These are phyloP conservation scores for Pipistrellus pipistrellus DNA, from an alignment of 2,797 vertebrate species.

Conservation along the genomic window DNA sequence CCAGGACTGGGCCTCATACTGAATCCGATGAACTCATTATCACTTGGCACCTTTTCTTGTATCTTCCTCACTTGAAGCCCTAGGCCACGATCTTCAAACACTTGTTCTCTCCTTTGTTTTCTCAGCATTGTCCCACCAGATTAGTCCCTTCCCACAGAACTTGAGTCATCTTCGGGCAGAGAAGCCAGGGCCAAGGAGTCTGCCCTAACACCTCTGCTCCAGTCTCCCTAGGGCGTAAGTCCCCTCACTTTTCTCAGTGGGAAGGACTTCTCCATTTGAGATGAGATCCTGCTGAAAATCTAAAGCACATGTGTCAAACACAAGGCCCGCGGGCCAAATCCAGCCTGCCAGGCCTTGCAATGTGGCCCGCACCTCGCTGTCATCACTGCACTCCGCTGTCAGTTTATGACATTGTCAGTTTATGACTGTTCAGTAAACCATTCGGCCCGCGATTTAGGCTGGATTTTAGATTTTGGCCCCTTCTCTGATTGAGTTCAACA, in stretches of 20 bases:
- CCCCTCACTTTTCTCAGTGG: background rate
- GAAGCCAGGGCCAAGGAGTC: background rate
- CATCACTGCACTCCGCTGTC: no score
- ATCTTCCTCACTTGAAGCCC: background rate
- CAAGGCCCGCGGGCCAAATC: no score
- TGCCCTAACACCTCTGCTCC: background rate
- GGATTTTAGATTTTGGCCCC: no score
- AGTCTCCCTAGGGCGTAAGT: background rate
- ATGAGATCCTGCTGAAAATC: background rate
- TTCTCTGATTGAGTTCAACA: no score
- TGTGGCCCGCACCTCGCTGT: no score
- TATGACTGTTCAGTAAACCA: no score
- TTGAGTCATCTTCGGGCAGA: background rate
- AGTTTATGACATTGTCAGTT: no score
- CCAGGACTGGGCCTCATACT: background rate
- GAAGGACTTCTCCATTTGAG: background rate
- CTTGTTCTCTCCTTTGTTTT: conserved; percentile 3
- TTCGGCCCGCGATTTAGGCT: no score
- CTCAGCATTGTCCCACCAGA: background rate
- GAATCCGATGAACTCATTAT: background rate
- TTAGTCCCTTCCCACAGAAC: background rate
- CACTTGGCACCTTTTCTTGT: background rate
- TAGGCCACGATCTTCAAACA: background rate
- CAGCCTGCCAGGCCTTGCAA: no score
- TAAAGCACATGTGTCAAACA: no score